Conservation (phyloP, 2,888 invertebrate genomes). For the Gerris lacustris region DNA sequence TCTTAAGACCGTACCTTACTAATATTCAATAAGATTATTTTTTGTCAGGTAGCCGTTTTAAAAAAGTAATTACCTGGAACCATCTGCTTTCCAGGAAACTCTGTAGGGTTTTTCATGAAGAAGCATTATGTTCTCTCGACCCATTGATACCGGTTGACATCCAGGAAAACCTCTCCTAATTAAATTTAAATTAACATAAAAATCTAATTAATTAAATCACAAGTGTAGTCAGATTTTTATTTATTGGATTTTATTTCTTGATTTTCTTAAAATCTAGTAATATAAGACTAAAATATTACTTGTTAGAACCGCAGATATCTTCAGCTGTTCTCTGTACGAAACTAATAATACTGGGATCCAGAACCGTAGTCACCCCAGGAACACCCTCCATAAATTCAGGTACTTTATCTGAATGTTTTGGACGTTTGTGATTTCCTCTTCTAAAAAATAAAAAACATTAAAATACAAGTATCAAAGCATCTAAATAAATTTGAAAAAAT, state of each 20-base stretch:
- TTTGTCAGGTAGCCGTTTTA: no score
- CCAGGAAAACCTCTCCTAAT: conserved; percentile 71
- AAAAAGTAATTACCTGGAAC: conserved; percentile 55
- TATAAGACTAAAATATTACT: neutral
- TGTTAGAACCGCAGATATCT: neutral
- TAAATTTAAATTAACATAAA: neutral
- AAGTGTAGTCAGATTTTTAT: no score
- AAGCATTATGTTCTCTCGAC: conserved; percentile 59
- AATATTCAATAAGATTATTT: no score
- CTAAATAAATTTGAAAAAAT: no score
- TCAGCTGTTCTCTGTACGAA: neutral
- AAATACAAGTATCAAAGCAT: no score
- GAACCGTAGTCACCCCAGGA: conserved; percentile 59
- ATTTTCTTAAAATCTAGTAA: no score
- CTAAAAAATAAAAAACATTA: no score
- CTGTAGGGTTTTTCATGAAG: conserved; percentile 72
- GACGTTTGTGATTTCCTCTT: conserved; percentile 5
- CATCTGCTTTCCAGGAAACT: conserved; percentile 99
- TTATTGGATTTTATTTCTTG: no score
- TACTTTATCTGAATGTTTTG: conserved; percentile 13
- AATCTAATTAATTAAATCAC: no score
- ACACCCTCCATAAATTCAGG: conserved; percentile 79
- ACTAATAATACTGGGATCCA: conserved; percentile 36
- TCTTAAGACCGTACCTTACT: no score
- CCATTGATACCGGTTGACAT: conserved; percentile 95